Evolutionary conservation across 2,888 invertebrate genomes (phyloP), one percentile per base, ranked within the genome.

Genomic region (Drosophila peninsularis): DNA sequence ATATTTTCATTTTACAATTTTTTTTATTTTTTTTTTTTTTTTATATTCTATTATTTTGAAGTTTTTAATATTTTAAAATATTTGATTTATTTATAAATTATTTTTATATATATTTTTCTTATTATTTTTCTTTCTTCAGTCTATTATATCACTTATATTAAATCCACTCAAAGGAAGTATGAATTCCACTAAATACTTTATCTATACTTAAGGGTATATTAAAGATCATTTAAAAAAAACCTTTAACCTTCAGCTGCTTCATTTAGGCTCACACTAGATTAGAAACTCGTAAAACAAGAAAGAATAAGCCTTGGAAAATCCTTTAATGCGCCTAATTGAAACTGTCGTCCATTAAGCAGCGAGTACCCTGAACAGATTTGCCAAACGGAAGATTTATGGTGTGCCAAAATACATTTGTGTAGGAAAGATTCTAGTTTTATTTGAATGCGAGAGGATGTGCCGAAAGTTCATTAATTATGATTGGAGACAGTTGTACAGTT

Each of bases 381-480:
- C 64, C 71, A 72, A 80, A 64, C 37, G 17, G 7, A 83, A 88
- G 83, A 83, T 83, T 83, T 83, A 83, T 83, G 78, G 72, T 78
- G 88, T 83, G 83, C 83, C 84, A 83, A 64, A 86, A 80, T 69
- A 75, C 78, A 83, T 88, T 86, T 86, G 60, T 72, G 80, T 72
- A 30, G 53, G 52, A 74, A 42, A 44, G 62, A 86, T 75, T 75
- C 67, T 57, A 54, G 81, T 80, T 83, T 88, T 71, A 72, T 80
- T 75, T 66, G 69, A 77, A 71, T 30, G 49, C 45, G 61, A 71
- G 81, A 88, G 86, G 83, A 88, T 83, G 82, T 80, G 72, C 65
- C 63, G 47, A 75, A 87, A 78, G 88, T 90, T 90, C 89, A 90
- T 90, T 90, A 90, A 90, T 90, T 90, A 90, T 90, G 84, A 90